Evolutionary conservation across 1,140 invertebrate species (phyloP), one percentile per base, ranked within the genome.

Genomic region (Conus ventricosus): DNA sequence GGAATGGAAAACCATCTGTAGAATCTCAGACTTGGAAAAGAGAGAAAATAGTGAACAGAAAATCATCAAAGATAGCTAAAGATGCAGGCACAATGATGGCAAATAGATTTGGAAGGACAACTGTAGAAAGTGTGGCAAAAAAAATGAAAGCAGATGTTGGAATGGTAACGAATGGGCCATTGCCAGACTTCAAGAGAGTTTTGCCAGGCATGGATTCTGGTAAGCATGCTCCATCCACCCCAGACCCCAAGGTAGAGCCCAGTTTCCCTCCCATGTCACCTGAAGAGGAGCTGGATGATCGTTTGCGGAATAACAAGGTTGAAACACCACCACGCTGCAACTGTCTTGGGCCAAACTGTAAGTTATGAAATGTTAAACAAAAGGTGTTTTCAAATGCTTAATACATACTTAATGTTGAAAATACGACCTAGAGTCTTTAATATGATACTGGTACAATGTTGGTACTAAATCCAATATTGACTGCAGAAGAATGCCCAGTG

Each of bases 281-380:
- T 20, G 87, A 90, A 51, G 91, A 92, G 15, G 91, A 92, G 67
- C 88, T 90, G 17, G 82, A 87, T 54, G 88, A 91, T 53, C 85
- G 92, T 17, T 81, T 94, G 23, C 90, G 89, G 60, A 90, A 87
- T 20, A 94, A 94, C 81, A 85, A 57, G 39, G 63, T 91, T 7
- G 91, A 92, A 55, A 88, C 91, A 20, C 53, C n/a, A 6, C 93
- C 93, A 6, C 85, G 87, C 4, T 94, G 93, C 91, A 84, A 57
- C 78, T 94, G 93, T 87, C 88, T 92, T 55, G 92, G 92, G 20
- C 90, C 91, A 53, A 90, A 91, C 63, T 91, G 91, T 93, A 90
- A 91, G 92, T 81, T 57, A 3, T 10, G 20, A 39, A 39, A 39
- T 39, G 39, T 39, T 39, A 39, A 39, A 39, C 39, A 39, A 39